These are phyloP conservation scores for Darevskia mixta DNA, from an alignment of 2,797 vertebrate species.

Conservation along the genomic window DNA sequence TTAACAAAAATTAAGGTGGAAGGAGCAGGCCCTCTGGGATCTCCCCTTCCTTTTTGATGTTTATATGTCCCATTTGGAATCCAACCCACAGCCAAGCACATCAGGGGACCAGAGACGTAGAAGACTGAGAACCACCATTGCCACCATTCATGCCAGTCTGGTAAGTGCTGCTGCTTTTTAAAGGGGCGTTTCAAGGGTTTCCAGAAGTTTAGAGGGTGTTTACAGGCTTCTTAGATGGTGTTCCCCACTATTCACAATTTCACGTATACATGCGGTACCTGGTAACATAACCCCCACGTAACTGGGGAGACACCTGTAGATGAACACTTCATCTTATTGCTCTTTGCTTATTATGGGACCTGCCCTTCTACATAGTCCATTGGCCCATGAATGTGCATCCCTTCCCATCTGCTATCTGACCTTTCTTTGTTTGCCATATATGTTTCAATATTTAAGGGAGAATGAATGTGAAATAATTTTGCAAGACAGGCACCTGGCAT, in stretches of 20 bases:
- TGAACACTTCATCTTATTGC: not conserved
- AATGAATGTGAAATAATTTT: constrained; percentile 36
- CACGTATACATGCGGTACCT: no score
- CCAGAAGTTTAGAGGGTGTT: no score
- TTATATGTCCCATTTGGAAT: not conserved
- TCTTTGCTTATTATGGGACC: not conserved
- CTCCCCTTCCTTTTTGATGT: not conserved
- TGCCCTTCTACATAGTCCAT: not conserved
- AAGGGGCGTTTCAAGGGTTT: no score
- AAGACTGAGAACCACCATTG: no score
- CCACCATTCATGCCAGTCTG: no score
- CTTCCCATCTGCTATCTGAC: constrained; percentile 20
- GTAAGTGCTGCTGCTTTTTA: no score
- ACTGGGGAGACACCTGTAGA: not conserved
- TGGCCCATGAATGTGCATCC: not conserved
- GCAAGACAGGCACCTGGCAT: constrained; percentile 25
- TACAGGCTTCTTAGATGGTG: no score
- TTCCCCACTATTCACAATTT: no score
- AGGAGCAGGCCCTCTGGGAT: no score
- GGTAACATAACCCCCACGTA: not conserved
- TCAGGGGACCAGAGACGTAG: no score
- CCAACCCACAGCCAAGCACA: no score
- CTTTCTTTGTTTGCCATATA: constrained; percentile 26
- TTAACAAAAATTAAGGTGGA: no score
- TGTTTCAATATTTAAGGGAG: constrained; percentile 26